Percentiles rank a stretch among this genome's conserved stretches.
Evolutionary conservation across 2,888 invertebrate genomes (phyloP).

Genomic region (Catocala sponsa): DNA sequence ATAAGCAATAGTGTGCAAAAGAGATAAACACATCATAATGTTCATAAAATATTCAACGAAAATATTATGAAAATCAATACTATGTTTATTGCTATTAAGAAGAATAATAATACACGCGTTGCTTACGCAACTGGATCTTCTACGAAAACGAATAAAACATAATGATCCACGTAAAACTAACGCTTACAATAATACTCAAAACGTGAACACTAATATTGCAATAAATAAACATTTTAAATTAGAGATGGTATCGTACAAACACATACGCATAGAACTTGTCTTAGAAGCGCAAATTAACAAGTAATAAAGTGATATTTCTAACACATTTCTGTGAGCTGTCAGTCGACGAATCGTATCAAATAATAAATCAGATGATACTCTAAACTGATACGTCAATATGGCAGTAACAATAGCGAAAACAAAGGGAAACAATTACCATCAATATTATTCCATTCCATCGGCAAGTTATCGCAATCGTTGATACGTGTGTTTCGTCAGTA

Average conservation of each 20-base stretch:
- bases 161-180: conserved; percentile 27
- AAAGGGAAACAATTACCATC: conserved; percentile 43
- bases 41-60: conserved; percentile 19
- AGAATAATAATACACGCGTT: conserved; percentile 13
- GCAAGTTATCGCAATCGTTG: conserved; percentile 37
- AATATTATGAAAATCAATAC: background rate
- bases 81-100: background rate
- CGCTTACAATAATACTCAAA: conserved; percentile 40
- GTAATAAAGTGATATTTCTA: conserved; percentile 55
- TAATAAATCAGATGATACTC: conserved; percentile 49
- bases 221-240: conserved; percentile 47
- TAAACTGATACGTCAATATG: conserved; percentile 39
- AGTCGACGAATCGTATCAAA: conserved; percentile 53
- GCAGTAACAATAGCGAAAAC: conserved; percentile 33
- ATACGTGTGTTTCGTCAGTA: conserved; percentile 33
- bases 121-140: conserved; percentile 28
- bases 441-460: conserved; percentile 45
- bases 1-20: too few species aligned
- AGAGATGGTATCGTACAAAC: conserved; percentile 30
- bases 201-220: conserved; percentile 31
- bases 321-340: conserved; percentile 49
- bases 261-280: conserved; percentile 15
- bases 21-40: background rate
- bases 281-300: conserved; percentile 52
- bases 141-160: conserved; percentile 35